These are phyloP conservation scores for Corynorhinus townsendii DNA, from an alignment of 2,113 vertebrate genomes.

Conservation along the genomic window DNA sequence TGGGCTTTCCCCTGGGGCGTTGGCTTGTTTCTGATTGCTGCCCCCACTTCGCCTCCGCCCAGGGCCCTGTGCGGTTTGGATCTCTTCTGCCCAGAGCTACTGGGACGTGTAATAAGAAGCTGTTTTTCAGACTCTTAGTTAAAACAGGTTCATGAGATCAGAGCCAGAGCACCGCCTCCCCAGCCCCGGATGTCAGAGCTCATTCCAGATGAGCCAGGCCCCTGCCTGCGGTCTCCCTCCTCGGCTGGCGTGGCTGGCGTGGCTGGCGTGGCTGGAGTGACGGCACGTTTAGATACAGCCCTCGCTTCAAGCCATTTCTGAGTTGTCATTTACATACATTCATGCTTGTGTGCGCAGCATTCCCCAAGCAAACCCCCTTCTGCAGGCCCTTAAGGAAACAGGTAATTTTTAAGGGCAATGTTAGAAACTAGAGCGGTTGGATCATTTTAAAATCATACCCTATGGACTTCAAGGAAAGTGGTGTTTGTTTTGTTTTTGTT, in stretches of 20 bases:
- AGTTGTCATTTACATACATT: background rate
- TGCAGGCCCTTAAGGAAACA: background rate
- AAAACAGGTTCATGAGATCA: background rate
- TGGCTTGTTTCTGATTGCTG: background rate
- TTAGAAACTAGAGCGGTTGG: background rate
- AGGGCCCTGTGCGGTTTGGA: background rate
- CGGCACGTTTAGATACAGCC: background rate
- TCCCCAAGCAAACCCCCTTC: background rate
- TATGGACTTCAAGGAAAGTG: background rate
- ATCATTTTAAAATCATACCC: background rate
- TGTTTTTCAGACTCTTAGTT: background rate
- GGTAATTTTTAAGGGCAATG: background rate
- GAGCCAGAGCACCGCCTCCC: background rate
- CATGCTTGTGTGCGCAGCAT: no score
- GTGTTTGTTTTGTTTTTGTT: background rate
- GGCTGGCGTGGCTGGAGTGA: background rate
- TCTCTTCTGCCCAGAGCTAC: background rate
- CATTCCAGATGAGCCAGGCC: background rate
- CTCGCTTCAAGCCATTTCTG: background rate
- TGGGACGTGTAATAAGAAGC: background rate
- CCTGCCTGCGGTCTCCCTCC: background rate
- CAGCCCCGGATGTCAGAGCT: background rate
- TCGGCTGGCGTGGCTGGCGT: accelerated
- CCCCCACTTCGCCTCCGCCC: background rate
- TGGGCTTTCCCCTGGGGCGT: background rate